These are phyloP conservation scores for Zaprionus capensis DNA, from an alignment of 1,140 invertebrate species.

Conservation along the genomic window DNA sequence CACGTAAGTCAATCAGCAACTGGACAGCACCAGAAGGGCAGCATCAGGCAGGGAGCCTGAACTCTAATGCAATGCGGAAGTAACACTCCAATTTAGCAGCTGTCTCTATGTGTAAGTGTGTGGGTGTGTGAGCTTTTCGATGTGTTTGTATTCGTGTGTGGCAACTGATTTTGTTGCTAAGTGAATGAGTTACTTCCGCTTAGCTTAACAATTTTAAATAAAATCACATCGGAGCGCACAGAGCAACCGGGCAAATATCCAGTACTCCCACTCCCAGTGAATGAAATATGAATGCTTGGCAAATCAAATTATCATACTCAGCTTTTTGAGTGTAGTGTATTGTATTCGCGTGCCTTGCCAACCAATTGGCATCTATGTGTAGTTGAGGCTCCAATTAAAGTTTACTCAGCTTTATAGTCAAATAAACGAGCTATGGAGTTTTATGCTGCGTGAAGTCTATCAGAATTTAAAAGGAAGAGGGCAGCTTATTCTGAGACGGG, in stretches of 20 bases:
- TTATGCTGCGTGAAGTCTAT: background rate
- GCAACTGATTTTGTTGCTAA: constrained; percentile 76
- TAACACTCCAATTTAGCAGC: constrained; percentile 74
- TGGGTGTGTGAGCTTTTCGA: background rate
- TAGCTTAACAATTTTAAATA: constrained; percentile 77
- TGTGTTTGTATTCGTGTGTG: constrained; percentile 28
- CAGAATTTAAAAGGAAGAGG: background rate
- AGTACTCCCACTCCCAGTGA: background rate
- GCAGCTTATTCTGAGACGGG: too few relatives aligned
- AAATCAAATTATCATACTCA: background rate
- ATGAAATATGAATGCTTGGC: constrained; percentile 2
- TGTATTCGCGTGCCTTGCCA: background rate
- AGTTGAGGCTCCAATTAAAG: background rate
- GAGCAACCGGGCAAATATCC: constrained; percentile 1
- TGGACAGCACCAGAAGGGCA: constrained; percentile 48
- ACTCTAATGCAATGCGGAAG: constrained; percentile 79
- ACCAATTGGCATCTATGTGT: background rate
- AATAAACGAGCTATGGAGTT: background rate
- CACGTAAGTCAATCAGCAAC: constrained; percentile 79
- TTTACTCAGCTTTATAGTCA: background rate
- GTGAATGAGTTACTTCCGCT: constrained; percentile 79
- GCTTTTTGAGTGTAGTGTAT: background rate
- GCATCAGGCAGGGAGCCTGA: constrained; percentile 32
- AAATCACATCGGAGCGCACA: constrained; percentile 59
- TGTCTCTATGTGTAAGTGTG: background rate